A percentile compares a stretch with the other conserved stretches of the same genome.
Evolutionary conservation across 2,113 vertebrate genomes (phyloP).

Genomic region (Psephotus haematonotus): DNA sequence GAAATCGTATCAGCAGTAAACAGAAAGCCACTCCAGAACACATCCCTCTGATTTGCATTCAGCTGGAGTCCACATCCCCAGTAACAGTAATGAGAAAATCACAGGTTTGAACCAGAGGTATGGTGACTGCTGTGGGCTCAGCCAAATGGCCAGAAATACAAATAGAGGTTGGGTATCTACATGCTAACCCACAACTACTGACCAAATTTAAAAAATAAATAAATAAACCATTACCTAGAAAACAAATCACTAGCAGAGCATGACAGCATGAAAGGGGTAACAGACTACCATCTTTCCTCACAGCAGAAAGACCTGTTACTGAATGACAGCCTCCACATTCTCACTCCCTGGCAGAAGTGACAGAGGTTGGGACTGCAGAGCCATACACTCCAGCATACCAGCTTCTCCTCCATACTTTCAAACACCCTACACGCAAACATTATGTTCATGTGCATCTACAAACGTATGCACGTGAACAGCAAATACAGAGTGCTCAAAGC

Average conservation of each 20-base stretch:
- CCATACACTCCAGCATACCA: rapidly evolving
- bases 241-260: not conserved
- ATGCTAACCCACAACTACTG: not conserved
- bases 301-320: not conserved
- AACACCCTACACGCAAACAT: not conserved
- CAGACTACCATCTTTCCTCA: not conserved
- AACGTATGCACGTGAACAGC: not conserved
- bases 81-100: not conserved
- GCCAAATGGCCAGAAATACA: not conserved
- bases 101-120: not conserved
- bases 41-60: not conserved
- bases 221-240: not conserved
- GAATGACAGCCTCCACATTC: not conserved
- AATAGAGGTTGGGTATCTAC: not conserved
- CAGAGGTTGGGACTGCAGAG: not conserved
- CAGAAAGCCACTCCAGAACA: not conserved
- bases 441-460: not conserved
- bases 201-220: not conserved
- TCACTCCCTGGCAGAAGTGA: not conserved
- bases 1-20: not conserved
- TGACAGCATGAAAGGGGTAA: not conserved
- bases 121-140: not conserved
- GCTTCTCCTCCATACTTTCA: not conserved
- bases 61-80: not conserved
- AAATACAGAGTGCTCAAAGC: not conserved